Evolutionary conservation across 2,113 vertebrate genomes (phyloP), one percentile per base, ranked within the genome.

Genomic region (Cinclus mexicanus): DNA sequence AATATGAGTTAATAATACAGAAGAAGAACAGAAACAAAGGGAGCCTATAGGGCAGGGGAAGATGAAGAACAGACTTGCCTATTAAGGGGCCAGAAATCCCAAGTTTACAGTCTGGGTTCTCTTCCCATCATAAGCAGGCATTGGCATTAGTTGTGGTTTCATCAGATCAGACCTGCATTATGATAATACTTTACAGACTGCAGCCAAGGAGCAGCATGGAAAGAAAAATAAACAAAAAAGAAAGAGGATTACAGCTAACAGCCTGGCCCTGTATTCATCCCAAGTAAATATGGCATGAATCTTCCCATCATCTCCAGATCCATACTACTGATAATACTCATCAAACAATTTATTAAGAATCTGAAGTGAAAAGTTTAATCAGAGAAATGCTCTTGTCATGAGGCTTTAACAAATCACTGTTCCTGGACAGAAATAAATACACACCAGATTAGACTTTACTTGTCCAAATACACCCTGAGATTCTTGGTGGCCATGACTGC

Each of bases 401-500:
- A 46, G 95, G 94, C 35, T 97, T 92, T 20, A 98, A 98, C 39
- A 98, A 97, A 89, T 97, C 95, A 13, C 91, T 10, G 85, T 94
- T 76, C 97, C 97, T 44, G 95, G 95, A 85, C 97, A 96, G 75
- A 98, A 92, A 76, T 96, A 98, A 94, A 98, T 96, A 61, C 98
- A 98, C 65, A 97, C 78, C 59, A 90, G 46, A 76, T 96, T 97
- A 31, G 94, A 96, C 42, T 96, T 95, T 87, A 95, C 83, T 83
- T 94, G 92, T 26, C 96, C 89, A 81, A 97, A 86, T 95, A 98
- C 96, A 93, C 97, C 97, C 97, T 98, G 77, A 98, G 91, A 92
- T 97, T 98, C 85, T 85, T 97, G 13, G 90, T 98, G 12, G 97
- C 95, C 97, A 98, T 95, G 41, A 97, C 97, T 79, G 96, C 95